Evolutionary conservation across 2,888 invertebrate genomes (phyloP), one percentile per base, ranked within the genome.

Genomic region (Trisateles emortualis): DNA sequence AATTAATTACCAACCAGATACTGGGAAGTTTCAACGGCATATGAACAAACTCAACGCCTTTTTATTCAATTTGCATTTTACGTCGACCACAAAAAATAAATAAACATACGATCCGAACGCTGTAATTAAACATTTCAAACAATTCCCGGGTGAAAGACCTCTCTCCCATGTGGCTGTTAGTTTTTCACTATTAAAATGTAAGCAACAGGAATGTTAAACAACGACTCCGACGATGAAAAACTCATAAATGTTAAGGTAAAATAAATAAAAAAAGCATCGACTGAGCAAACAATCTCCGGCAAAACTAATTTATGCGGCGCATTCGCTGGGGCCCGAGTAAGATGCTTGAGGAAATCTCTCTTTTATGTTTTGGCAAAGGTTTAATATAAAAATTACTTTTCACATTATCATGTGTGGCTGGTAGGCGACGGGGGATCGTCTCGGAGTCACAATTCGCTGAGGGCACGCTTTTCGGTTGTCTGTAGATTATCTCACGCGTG

Each of bases 371-470:
- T 81, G 81, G 77, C 81, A 87, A 84, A 85, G 87, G 86, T 91
- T 92, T 90, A 90, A 90, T 90, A 90, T 85, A 88, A 88, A 89
- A 92, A 92, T 91, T 91, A 91, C 88, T 88, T 90, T 90, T 81
- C 73, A 77, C 84, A 88, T 90, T 88, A 90, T 87, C 88, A 84
- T 90, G 86, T 86, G 86, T 85, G 87, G 84, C 74, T 85, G 79
- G 84, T 84, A 79, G 76, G 74, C 61, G 77, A 61, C 61, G 53
- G 62, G 84, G 83, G 84, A 84, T 84, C 76, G 76, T 76, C 69
- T 70, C 65, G 62, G 69, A 82, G 78, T 82, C 79, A 74, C 81
- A 79, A 82, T 79, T 73, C 78, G 74, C 69, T 73, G 77, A 78
- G 84, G 79, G 83, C 67, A 71, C 76, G 78, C 78, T 83, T 83